Evolutionary conservation across 2,888 invertebrate species (phyloP).

Genomic region (Tinea semifulvella): DNA sequence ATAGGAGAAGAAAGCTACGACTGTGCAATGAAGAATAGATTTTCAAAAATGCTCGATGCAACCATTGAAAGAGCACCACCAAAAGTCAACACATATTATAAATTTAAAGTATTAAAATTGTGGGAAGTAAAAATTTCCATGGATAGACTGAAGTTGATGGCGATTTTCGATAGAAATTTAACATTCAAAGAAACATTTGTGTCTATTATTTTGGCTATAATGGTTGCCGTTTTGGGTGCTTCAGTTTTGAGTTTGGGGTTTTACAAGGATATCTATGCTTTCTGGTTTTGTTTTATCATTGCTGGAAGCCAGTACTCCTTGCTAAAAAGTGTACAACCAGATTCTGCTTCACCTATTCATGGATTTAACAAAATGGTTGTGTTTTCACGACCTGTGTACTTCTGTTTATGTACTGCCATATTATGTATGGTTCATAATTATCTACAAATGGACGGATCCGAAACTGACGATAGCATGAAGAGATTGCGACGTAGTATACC

Average conservation of each 20-base stretch:
- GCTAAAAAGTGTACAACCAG: constrained; percentile 97
- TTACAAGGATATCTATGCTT: constrained; percentile 91
- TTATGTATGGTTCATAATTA: constrained; percentile 53
- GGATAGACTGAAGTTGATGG: constrained; percentile 91
- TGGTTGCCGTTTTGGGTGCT: constrained; percentile 88
- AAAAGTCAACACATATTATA: constrained; percentile 74
- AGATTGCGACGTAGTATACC: constrained; percentile 39
- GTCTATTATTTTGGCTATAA: constrained; percentile 82
- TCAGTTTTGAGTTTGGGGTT: constrained; percentile 83
- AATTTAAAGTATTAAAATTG: constrained; percentile 74
- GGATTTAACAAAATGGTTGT: constrained; percentile 96
- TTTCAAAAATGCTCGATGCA: constrained; percentile 64
- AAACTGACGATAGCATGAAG: constrained; percentile 25
- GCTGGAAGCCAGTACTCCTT: constrained; percentile 98
- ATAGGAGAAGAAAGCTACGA: constrained; percentile 67
- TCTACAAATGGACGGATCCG: constrained; percentile 28
- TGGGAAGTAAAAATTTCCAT: constrained; percentile 83
- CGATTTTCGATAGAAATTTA: constrained; percentile 91
- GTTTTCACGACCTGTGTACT: constrained; percentile 94
- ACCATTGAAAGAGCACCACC: constrained; percentile 61
- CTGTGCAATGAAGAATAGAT: constrained; percentile 58
- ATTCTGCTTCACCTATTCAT: constrained; percentile 98
- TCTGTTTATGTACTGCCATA: constrained; percentile 78
- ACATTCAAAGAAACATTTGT: constrained; percentile 83
- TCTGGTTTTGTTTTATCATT: constrained; percentile 96